Base-by-base conservation (phyloP, 2,888 invertebrate species). In the Scaptomyza parva region DNA sequence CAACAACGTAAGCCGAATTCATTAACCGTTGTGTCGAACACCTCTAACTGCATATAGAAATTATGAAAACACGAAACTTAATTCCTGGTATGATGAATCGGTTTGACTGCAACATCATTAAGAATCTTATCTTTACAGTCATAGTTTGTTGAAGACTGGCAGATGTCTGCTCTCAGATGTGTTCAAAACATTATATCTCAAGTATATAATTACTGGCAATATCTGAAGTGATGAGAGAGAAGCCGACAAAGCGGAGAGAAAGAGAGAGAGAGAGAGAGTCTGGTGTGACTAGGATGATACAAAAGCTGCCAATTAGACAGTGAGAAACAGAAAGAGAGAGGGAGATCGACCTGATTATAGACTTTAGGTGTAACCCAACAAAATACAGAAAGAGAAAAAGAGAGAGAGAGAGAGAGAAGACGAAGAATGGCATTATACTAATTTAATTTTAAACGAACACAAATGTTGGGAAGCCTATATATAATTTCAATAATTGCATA, bases 381-480 rank as follows among this genome's bases (percentile, higher is more conserved):
- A 54, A 12, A 40, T 6, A 20, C 18, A 40, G 17, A 11, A 17
- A 17, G 37, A n/a, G n/a, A 26, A 8, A 26, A 26, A 1, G 26
- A 24, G 26, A 26, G 18, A 11, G 39, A 37, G 18, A 18, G 12
- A 35, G 53, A n/a, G 24, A 30, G 28, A 47, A 40, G 22, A 40
- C 43, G 73, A 63, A 67, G 70, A 57, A 66, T 60, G 45, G 64
- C 74, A 85, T 81, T 82, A 82, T 78, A 81, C 80, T 81, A 81
- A 85, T 81, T 81, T 82, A 76, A 81, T 81, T 81, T 81, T 81
- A 81, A 81, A 81, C 85, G 81, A 81, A 84, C 85, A 74, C 70
- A 76, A 78, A 78, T 67, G 85, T 57, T 57, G 78, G 28, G 74
- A n/a, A n/a, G 6, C 33, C 4, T 55, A 74, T 66, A 74, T 81